phyloP scores from a whole-genome alignment of 2,797 vertebrate species.

The Helicolenus hilgendorfi region DNA sequence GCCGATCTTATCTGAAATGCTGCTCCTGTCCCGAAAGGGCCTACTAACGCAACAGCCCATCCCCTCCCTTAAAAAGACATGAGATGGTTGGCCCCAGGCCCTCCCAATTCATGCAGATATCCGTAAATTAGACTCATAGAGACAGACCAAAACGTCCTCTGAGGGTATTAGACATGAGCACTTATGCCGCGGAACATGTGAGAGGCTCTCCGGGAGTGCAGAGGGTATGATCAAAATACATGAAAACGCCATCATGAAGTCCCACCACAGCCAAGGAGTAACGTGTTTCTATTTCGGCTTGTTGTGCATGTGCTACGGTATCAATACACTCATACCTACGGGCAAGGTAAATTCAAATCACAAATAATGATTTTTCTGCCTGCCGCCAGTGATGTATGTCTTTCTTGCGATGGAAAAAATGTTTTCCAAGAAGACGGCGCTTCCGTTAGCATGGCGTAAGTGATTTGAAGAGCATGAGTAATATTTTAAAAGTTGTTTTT shows the following conservation, averaged over 20 bases:
- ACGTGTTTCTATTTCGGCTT: constrained; percentile 76
- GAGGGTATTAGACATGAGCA: constrained; percentile 86
- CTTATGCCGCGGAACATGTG: constrained; percentile 80
- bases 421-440: constrained; percentile 35
- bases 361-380: constrained; percentile 74
- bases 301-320: constrained; percentile 66
- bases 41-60: constrained; percentile 76
- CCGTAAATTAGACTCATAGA: constrained; percentile 90
- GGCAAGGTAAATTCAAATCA: constrained; percentile 83
- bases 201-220: constrained; percentile 75
- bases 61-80: constrained; percentile 81
- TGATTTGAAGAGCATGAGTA: constrained; percentile 32
- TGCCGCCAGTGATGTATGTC: constrained; percentile 75
- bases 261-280: constrained; percentile 76
- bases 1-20: constrained; percentile 90
- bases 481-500: constrained; percentile 42
- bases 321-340: constrained; percentile 69
- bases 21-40: constrained; percentile 83
- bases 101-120: constrained; percentile 88
- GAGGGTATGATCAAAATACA: constrained; percentile 84
- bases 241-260: constrained; percentile 85
- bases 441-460: constrained; percentile 13
- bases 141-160: constrained; percentile 85
- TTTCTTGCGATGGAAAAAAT: constrained; percentile 60
- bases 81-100: constrained; percentile 84